Evolutionary conservation across 2,113 vertebrate species (phyloP).

Genomic region (Pelmatolapia mariae): DNA sequence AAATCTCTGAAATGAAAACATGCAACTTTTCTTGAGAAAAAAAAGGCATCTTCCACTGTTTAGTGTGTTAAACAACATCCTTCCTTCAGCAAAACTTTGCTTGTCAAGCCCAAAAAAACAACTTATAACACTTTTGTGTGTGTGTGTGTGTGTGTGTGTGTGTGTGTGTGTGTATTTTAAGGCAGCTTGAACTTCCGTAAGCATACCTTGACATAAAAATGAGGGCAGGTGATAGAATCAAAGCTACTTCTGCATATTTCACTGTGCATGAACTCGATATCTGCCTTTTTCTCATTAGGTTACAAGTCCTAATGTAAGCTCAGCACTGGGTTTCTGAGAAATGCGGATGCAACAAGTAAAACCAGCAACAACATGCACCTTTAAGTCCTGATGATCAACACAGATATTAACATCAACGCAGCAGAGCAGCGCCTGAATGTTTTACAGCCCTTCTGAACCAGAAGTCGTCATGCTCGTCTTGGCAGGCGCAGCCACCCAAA

Average conservation of each 20-base stretch:
- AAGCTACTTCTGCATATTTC: neutral
- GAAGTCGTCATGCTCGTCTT: neutral
- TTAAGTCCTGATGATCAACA: neutral
- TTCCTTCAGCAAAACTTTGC: neutral
- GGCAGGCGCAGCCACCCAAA: slow-evolving; percentile 23
- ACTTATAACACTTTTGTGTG: neutral
- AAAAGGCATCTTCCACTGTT: accelerated
- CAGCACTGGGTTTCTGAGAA: neutral
- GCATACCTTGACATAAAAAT: neutral
- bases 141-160: too few species aligned
- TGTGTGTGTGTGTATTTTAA: neutral
- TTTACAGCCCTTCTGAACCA: neutral
- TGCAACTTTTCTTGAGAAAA: neutral
- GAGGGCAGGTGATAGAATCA: neutral
- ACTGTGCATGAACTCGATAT: neutral
- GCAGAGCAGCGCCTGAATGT: neutral
- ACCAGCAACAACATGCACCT: neutral
- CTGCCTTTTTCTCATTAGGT: neutral
- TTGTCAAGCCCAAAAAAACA: neutral
- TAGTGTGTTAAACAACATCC: neutral
- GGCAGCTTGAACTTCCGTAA: neutral
- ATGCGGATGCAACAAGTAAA: neutral
- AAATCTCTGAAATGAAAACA: neutral
- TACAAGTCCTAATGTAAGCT: neutral
- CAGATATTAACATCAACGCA: neutral